Evolutionary conservation across 1,140 invertebrate species (phyloP).

Genomic region (Phymorhynchus buccinoides): DNA sequence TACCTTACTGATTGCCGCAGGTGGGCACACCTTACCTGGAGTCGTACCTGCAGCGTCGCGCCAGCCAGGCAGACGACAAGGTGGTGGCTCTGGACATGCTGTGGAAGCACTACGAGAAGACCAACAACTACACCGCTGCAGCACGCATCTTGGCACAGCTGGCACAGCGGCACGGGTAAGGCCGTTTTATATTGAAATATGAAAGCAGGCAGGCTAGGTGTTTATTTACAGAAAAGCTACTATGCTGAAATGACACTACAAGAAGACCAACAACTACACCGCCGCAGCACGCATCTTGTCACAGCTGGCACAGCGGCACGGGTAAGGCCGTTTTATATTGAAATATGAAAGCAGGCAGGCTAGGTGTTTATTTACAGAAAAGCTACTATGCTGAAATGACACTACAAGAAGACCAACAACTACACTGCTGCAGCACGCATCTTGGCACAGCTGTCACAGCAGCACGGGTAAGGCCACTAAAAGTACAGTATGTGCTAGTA

Average conservation of each 20-base stretch:
- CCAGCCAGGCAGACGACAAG: slow-evolving; percentile 69
- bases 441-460: slow-evolving; percentile 88
- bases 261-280: slow-evolving; percentile 90
- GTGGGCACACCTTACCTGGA: slow-evolving; percentile 85
- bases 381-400: no score
- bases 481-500: no score
- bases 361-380: no score
- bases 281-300: slow-evolving; percentile 78
- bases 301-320: background rate
- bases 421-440: slow-evolving; percentile 92
- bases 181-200: no score
- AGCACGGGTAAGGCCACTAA: slow-evolving; percentile 79
- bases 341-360: no score
- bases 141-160: slow-evolving; percentile 91
- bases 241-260: slow-evolving; percentile 80
- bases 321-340: no score
- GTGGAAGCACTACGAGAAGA: slow-evolving; percentile 97
- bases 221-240: no score
- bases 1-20: slow-evolving; percentile 62
- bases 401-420: slow-evolving; percentile 91
- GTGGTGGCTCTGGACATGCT: slow-evolving; percentile 85
- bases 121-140: slow-evolving; percentile 92
- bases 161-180: slow-evolving; percentile 85
- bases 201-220: no score
- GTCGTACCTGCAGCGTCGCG: slow-evolving; percentile 82